phyloP scores from a whole-genome alignment of 92 coral and sea anemone genomes.

The Zoanthus sociatus region DNA sequence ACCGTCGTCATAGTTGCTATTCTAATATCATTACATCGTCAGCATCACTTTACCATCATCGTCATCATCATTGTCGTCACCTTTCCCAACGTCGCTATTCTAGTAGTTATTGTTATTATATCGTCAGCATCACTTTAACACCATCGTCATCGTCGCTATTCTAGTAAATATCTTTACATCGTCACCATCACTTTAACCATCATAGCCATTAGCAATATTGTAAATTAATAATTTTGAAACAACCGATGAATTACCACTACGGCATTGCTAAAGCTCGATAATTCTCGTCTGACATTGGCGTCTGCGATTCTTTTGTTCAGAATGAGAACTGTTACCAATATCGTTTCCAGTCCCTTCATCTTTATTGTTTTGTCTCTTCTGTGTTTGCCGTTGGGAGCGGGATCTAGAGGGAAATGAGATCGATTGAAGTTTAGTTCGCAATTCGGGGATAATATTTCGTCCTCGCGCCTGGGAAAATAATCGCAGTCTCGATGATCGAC shows the following conservation, averaged over 20 bases:
- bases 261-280: slow-evolving; percentile 69
- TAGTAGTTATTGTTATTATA: no score
- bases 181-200: no score
- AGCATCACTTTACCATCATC: no score
- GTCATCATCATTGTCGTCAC: no score
- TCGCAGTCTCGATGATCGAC: slow-evolving; percentile 69
- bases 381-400: slow-evolving; percentile 72
- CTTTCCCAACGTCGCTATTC: no score
- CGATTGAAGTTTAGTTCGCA: slow-evolving; percentile 92
- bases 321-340: background rate
- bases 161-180: no score
- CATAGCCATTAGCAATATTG: no score
- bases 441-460: slow-evolving; percentile 85
- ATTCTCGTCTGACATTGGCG: slow-evolving; percentile 87
- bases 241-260: background rate
- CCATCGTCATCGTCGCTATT: no score
- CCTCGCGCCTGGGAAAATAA: slow-evolving; percentile 92
- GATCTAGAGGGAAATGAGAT: slow-evolving; percentile 69
- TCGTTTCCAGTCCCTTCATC: slow-evolving; percentile 50
- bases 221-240: background rate
- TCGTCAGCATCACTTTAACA: no score
- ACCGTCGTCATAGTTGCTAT: no score
- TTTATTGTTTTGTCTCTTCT: slow-evolving; percentile 62
- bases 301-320: slow-evolving; percentile 67
- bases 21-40: no score